Conservation (phyloP, 2,797 vertebrate genomes). For the Falco berigora region DNA sequence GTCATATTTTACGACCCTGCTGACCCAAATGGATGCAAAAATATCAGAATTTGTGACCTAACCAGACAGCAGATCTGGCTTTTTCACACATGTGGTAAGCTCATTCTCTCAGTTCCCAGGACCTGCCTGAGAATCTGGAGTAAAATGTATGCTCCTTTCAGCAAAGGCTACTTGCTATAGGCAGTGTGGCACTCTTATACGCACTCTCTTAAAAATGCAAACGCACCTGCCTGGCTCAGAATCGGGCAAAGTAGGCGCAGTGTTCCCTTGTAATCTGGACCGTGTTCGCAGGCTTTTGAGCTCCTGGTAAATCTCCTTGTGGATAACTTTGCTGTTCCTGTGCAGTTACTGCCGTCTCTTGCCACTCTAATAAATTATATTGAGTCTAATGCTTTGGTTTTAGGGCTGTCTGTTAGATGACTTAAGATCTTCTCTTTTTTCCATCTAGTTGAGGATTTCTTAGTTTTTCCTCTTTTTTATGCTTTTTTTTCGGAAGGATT, state of each 20-base stretch:
- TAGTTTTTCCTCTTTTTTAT: neutral
- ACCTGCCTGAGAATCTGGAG: neutral
- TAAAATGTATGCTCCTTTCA: neutral
- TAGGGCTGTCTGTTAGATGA: neutral
- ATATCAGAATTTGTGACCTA: conserved; percentile 3
- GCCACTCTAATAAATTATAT: neutral
- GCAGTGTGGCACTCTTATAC: neutral
- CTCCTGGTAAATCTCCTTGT: neutral
- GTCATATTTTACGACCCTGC: conserved; percentile 22
- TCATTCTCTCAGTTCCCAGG: neutral
- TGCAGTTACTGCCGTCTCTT: neutral
- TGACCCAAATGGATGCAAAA: conserved; percentile 50
- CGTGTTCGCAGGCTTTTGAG: neutral
- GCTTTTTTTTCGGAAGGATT: neutral
- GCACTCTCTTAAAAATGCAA: neutral
- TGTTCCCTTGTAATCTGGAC: neutral
- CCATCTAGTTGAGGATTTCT: neutral
- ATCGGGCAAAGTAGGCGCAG: neutral
- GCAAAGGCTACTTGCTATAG: neutral
- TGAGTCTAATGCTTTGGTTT: neutral
- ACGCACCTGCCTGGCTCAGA: neutral
- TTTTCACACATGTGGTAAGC: neutral
- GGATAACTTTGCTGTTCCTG: neutral
- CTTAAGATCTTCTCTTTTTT: neutral
- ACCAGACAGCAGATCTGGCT: neutral